These are phyloP conservation scores for Stenodema calcarata DNA, from an alignment of 2,888 invertebrate species.

Conservation along the genomic window DNA sequence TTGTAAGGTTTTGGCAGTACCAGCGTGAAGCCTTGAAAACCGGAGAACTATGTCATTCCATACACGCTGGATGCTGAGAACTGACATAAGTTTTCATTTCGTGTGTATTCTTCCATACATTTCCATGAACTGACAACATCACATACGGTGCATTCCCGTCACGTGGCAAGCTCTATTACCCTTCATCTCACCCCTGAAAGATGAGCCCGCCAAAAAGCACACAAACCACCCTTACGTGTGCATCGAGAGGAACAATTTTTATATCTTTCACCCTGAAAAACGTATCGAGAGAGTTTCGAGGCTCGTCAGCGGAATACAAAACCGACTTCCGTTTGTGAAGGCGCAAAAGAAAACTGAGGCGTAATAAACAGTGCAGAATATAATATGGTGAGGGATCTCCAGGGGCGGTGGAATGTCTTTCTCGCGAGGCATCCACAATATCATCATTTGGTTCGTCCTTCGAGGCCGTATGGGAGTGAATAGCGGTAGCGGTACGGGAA, in stretches of 20 bases:
- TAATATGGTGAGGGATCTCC: not conserved
- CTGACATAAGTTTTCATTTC: too few species aligned
- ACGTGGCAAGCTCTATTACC: not conserved
- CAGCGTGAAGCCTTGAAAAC: too few species aligned
- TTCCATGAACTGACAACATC: too few species aligned
- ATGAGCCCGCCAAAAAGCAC: not conserved
- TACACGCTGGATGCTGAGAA: too few species aligned
- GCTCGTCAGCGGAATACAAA: slow-evolving; percentile 24
- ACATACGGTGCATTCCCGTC: not conserved
- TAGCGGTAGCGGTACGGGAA: not conserved
- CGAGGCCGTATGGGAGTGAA: not conserved
- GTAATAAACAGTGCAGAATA: slow-evolving; percentile 14
- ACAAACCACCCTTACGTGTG: not conserved
- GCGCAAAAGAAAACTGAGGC: not conserved
- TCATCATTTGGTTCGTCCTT: not conserved
- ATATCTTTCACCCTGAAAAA: not conserved
- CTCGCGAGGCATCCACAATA: slow-evolving; percentile 13
- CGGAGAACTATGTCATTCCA: too few species aligned
- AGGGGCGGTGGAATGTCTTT: not conserved
- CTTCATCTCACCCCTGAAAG: not conserved
- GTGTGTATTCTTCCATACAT: too few species aligned
- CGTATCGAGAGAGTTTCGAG: not conserved
- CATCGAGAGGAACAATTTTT: not conserved
- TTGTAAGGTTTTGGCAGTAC: too few species aligned
- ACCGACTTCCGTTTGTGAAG: not conserved